Base-by-base conservation (phyloP, 2,113 vertebrate species). In the Lonchura striata region DNA sequence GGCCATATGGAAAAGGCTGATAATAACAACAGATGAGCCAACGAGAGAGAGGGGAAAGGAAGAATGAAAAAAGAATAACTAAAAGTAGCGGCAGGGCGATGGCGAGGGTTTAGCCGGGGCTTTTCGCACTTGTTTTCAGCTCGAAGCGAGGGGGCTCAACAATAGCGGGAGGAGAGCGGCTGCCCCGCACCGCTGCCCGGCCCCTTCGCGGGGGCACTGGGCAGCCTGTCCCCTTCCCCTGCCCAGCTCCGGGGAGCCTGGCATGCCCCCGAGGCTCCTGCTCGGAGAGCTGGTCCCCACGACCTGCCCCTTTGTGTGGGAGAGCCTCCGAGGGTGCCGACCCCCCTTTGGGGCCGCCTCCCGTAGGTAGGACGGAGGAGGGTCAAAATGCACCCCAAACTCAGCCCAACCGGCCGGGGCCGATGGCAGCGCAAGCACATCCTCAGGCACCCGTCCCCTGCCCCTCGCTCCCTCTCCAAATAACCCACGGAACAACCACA, bases 1-100 rank as follows among this genome's bases (percentile, higher is more conserved):
- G 95, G 95, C 97, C 98, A 98, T 98, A 98, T 97, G 97, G 97
- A 98, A 97, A 96, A 90, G 96, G 95, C 96, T 96, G 95, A 97
- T 95, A 97, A 97, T 95, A 96, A 95, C 90, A 96, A 94, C 94
- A 97, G 96, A 96, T 92, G 96, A 96, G 84, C 90, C 96, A 88
- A 95, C 28, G 66, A 75, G 90, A 91, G 44, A 50, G 85, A 57
- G 57, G 37, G 52, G n/a, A 84, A 84, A 49, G 28, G 70, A 77
- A 79, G 64, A 41, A 56, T n/a, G n/a, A 35, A 47, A 33, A 33
- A 35, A 54, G 30, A 35, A 84, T 54, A 65, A 74, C 85, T 92
- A 82, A 74, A 95, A 96, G 95, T 96, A 96, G 72, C 15, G 68
- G 56, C 56, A 47, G 52, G 49, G 86, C 11, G 22, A 92, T 59